Conservation (phyloP, 2,797 vertebrate genomes). For the Aeoliscus strigatus region DNA sequence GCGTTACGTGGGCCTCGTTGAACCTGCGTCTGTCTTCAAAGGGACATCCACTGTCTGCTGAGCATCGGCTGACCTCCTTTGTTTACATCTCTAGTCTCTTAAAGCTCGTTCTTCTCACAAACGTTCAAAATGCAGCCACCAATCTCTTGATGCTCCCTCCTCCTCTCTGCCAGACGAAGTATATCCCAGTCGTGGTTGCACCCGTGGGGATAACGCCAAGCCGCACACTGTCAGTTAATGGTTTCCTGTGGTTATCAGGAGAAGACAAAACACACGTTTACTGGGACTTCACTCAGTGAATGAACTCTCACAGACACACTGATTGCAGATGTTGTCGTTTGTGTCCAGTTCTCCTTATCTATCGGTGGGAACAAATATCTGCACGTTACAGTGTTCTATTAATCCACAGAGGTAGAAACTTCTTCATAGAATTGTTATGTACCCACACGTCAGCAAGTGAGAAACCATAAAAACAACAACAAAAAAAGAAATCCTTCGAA, state of each 20-base stretch:
- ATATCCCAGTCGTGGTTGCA: constrained; percentile 49
- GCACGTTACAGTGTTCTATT: too few species aligned
- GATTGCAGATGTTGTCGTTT: constrained; percentile 39
- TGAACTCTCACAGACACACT: constrained; percentile 31
- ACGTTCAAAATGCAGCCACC: constrained; percentile 43
- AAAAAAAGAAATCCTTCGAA: too few species aligned
- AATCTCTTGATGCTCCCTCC: constrained; percentile 53
- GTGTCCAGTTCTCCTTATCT: constrained; percentile 21
- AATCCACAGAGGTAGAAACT: too few species aligned
- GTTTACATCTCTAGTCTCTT: constrained; percentile 29
- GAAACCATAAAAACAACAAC: not conserved
- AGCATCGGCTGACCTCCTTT: constrained; percentile 36
- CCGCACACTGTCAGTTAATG: constrained; percentile 48
- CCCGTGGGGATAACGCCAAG: constrained; percentile 57
- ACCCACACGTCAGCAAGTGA: too few species aligned
- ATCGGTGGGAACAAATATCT: too few species aligned
- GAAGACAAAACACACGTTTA: constrained; percentile 29
- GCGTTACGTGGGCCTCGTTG: constrained; percentile 27
- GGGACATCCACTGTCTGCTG: constrained; percentile 22
- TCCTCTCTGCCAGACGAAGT: constrained; percentile 34
- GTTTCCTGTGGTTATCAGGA: constrained; percentile 46
- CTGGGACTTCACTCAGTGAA: constrained; percentile 34
- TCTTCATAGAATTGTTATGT: too few species aligned
- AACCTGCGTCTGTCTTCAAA: constrained; percentile 36
- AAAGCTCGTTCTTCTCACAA: constrained; percentile 46